Evolutionary conservation across 1,140 invertebrate genomes (phyloP), one percentile per base, ranked within the genome.

Genomic region (Trigoniulus corallinus): DNA sequence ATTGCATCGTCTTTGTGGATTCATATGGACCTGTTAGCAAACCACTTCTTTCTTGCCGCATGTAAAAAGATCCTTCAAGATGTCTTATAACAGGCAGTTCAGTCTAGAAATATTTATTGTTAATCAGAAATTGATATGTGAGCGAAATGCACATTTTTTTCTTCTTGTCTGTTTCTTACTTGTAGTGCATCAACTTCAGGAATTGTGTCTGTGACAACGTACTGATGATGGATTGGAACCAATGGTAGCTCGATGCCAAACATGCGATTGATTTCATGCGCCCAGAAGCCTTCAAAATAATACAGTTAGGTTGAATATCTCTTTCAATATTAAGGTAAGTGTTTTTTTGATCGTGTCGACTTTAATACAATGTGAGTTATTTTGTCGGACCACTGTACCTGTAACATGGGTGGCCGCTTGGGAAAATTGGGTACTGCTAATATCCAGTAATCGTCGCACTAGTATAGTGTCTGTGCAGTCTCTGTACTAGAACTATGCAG

Each of bases 11-110:
- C 0, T 64, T 48, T 20, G 29, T 34, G 3, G 53, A 47, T 56
- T 71, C 69, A 55, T 72, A 71, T 1, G 68, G 68, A 4, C 69
- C 69, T 34, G 70, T 56, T 20, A 71, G 56, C 7, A 72, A 58
- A 1, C 65, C 65, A 40, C 61, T 58, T 13, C 62, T 57, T 53
- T 69, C 67, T 51, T 66, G 59, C 3, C 69, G 55, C 18, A 70
- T 25, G 55, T 71, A 71, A 54, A 65, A 70, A 1, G 69, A 71
- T 4, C 63, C 65, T 45, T 71, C 67, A 20, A 72, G 53, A 53
- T 72, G 67, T 20, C 70, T 54, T n/a, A 71, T 53, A 15, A 72
- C 69, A 18, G 69, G 70, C 12, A 64, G 48, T 50, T 70, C 65
- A 41, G 50, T 55, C 50, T 60, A 37, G 21, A 51, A 51, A 18